A percentile compares a stretch with the other conserved stretches of the same genome.
Evolutionary conservation across 2,113 vertebrate genomes (phyloP).

Genomic region (Noturus placidus): DNA sequence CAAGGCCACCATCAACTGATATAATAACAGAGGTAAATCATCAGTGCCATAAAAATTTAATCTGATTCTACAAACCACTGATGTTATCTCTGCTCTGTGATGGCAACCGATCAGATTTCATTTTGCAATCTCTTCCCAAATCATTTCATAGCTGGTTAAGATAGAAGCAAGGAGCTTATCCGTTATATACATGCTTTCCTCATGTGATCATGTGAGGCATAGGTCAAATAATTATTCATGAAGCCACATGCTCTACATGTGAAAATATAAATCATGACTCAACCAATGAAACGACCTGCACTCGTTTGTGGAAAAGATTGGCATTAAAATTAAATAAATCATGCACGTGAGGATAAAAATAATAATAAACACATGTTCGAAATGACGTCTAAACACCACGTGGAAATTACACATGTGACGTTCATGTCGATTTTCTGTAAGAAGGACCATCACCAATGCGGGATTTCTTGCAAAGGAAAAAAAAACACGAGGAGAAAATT

Average conservation of each 20-base stretch:
- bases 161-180: constrained; percentile 20
- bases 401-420: not conserved
- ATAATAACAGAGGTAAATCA: constrained; percentile 15
- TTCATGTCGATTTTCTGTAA: not conserved
- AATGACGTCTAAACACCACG: not conserved
- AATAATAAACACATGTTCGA: not conserved
- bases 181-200: not conserved
- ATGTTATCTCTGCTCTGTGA: constrained; percentile 41
- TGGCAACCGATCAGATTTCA: constrained; percentile 59
- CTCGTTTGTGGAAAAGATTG: not conserved
- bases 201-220: not conserved
- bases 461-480: not conserved
- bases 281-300: not conserved
- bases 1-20: not conserved
- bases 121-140: constrained; percentile 50
- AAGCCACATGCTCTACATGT: not conserved
- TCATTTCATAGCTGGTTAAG: constrained; percentile 49
- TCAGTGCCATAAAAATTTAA: constrained; percentile 22
- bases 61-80: constrained; percentile 24
- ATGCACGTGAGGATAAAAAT: not conserved
- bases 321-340: not conserved
- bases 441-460: not conserved
- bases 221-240: not conserved
- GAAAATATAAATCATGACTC: not conserved
- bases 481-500: not conserved